Base-by-base conservation (phyloP, 2,888 invertebrate species). In the Drosophila phalerata region DNA sequence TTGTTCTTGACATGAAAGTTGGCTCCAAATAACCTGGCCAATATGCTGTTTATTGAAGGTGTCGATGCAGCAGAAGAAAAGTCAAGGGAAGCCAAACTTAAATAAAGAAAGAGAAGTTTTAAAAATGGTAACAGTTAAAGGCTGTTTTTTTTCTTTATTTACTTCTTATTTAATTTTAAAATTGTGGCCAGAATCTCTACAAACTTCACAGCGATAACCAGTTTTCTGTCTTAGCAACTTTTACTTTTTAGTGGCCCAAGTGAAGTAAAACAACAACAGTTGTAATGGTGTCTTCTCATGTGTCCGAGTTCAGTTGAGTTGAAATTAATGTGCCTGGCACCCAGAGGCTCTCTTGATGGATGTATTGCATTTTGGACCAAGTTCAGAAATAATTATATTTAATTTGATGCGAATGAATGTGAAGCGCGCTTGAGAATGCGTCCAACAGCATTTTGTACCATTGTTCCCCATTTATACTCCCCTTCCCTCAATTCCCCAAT, bases 341-440 rank as follows among this genome's bases (percentile, higher is more conserved):
- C 42, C 45, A 51, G 47, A 47, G 65, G 42, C 47, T 62, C 17
- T 48, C 52, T 51, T 75, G 79, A 74, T 79, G 68, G 69, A 81
- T 74, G 74, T 53, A 61, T 70, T 73, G 79, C 66, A 74, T 73
- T 74, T 76, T 57, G 66, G 67, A 43, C 67, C 53, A 32, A 69
- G 57, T 71, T 73, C 68, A 47, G 51, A 66, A 73, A 81, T 87
- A 89, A 87, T 87, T 87, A 73, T 74, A 77, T 86, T 81, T 89
- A 87, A 89, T 87, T 87, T 79, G 83, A 75, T 64, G 71, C 73
- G 68, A 85, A 88, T 75, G 83, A 80, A 82, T 80, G 80, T 68
- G 58, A 64, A 69, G 79, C 68, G 45, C 38, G 57, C 45, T 68
- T n/a, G 66, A 69, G 70, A 69, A 67, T 75, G 68, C 72, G 48